A percentile compares a stretch with the other conserved stretches of the same genome.
Evolutionary conservation across 2,888 invertebrate species (phyloP).

Genomic region (Ennomos fuscantarius): DNA sequence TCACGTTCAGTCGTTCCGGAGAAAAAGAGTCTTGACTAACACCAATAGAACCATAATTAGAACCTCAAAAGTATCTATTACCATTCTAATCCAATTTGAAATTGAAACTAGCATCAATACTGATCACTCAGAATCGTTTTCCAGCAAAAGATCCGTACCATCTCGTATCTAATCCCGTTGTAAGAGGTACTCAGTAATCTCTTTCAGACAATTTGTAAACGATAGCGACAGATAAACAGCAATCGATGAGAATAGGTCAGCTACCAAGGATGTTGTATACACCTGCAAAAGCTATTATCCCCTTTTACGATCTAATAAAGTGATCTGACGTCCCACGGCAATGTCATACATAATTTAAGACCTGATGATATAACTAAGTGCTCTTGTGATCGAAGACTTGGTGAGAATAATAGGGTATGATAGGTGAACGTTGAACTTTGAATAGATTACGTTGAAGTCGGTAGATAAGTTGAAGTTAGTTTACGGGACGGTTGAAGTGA

Average conservation of each 20-base stretch:
- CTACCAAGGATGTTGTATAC: conserved; percentile 46
- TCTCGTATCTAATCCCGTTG: conserved; percentile 17
- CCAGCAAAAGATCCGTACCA: conserved; percentile 17
- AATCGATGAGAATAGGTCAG: conserved; percentile 34
- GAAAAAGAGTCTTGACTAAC: conserved; percentile 31
- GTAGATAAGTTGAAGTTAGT: conserved; percentile 19
- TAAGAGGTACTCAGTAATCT: conserved; percentile 15
- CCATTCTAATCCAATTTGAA: conserved; percentile 18
- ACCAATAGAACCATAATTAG: conserved; percentile 14
- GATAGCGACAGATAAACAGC: conserved; percentile 17
- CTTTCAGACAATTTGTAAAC: conserved; percentile 11
- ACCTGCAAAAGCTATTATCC: conserved; percentile 62
- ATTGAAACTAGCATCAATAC: conserved; percentile 19
- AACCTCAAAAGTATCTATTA: conserved; percentile 10
- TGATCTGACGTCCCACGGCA: conserved; percentile 61
- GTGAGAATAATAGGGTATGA: conserved; percentile 24
- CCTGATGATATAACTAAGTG: conserved; percentile 40
- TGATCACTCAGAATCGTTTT: conserved; percentile 14
- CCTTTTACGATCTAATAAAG: conserved; percentile 69
- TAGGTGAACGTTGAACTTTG: conserved; percentile 23
- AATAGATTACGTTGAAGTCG: conserved; percentile 21
- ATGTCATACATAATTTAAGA: conserved; percentile 70
- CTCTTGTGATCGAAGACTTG: conserved; percentile 21
- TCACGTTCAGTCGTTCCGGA: too few species aligned
- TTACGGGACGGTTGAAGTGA: conserved; percentile 17